Conservation (phyloP, 2,888 invertebrate species). For the Eupithecia abbreviata region DNA sequence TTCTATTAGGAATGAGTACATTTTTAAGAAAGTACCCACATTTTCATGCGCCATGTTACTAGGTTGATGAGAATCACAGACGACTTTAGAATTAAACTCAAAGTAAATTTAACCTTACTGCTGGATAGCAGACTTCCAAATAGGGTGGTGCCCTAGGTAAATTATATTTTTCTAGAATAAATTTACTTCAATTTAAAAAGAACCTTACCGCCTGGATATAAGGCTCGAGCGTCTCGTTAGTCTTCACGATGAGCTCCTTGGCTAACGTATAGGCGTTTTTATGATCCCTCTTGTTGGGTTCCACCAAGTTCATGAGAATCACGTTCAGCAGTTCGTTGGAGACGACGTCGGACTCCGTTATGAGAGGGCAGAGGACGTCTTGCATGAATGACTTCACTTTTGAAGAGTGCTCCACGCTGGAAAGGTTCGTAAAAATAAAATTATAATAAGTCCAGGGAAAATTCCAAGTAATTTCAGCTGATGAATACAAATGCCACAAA, state of each 20-base stretch:
- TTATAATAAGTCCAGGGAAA: no score
- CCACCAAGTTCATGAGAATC: constrained; percentile 96
- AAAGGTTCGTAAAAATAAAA: constrained; percentile 1
- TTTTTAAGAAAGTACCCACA: no score
- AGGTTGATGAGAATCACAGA: constrained; percentile 90
- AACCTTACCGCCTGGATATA: constrained; percentile 95
- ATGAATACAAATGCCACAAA: no score
- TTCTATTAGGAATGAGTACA: no score
- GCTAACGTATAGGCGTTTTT: constrained; percentile 96
- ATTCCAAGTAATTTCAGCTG: no score
- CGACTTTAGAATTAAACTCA: background rate
- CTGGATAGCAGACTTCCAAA: no score
- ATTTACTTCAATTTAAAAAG: background rate
- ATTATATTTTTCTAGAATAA: no score
- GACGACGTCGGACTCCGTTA: constrained; percentile 97
- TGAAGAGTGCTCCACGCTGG: constrained; percentile 96
- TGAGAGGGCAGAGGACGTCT: constrained; percentile 96
- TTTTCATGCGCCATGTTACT: constrained; percentile 70
- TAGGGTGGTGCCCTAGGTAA: no score
- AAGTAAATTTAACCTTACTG: background rate
- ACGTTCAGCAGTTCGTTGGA: constrained; percentile 97
- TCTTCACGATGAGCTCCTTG: constrained; percentile 95
- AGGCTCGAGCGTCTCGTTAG: constrained; percentile 95
- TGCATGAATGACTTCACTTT: constrained; percentile 99
- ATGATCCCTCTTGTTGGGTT: constrained; percentile 94